These are phyloP conservation scores for Centrocercus urophasianus DNA, from an alignment of 2,113 vertebrate genomes.

Conservation along the genomic window DNA sequence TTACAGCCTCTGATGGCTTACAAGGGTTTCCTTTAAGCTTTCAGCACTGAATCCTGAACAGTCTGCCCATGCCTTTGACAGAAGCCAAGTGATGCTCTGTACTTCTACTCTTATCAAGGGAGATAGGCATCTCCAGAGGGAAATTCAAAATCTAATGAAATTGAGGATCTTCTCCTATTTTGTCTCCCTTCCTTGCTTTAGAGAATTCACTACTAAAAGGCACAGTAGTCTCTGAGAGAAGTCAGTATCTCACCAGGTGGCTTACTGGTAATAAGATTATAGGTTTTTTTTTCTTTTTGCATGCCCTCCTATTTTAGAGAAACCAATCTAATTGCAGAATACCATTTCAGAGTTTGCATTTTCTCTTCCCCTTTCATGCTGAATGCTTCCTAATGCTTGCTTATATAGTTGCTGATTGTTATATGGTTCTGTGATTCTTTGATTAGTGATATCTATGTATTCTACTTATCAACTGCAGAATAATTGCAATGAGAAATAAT, in stretches of 20 bases:
- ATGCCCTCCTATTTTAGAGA: conserved; percentile 14
- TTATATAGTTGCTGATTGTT: not conserved
- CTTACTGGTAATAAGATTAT: conserved; percentile 32
- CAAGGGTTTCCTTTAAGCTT: not conserved
- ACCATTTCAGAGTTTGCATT: not conserved
- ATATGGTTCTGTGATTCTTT: not conserved
- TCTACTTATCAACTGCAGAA: not conserved
- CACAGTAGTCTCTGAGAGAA: not conserved
- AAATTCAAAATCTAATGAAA: conserved; percentile 41
- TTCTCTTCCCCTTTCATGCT: not conserved
- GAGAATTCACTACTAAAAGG: conserved; percentile 30
- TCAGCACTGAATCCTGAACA: not conserved
- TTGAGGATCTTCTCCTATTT: not conserved
- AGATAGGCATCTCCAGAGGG: conserved; percentile 5
- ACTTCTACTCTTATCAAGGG: conserved; percentile 3
- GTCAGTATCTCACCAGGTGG: conserved; percentile 16
- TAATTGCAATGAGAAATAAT: not conserved
- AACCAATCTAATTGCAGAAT: not conserved
- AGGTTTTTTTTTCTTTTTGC: not conserved
- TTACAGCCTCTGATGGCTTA: not conserved
- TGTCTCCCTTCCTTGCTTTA: not conserved
- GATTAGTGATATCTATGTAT: not conserved
- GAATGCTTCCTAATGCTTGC: not conserved
- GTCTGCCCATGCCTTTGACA: not conserved
- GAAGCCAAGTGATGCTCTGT: not conserved